phyloP scores from a whole-genome alignment of 2,888 invertebrate species.

The Chromoteleia sp. region DNA sequence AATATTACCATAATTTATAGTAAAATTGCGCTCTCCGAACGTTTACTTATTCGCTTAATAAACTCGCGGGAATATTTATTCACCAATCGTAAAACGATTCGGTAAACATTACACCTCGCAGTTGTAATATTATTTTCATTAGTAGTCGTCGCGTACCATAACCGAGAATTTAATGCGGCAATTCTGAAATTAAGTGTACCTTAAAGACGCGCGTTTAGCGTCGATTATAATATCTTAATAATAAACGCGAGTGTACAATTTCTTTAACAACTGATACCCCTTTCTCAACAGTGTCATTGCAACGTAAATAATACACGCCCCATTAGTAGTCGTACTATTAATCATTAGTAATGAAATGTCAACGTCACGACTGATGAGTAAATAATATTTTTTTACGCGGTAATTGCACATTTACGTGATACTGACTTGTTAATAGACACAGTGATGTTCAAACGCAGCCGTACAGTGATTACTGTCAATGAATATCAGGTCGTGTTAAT shows the following conservation, averaged over 20 bases:
- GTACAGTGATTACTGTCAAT: slow-evolving; percentile 61
- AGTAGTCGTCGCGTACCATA: slow-evolving; percentile 18
- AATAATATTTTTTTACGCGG: slow-evolving; percentile 61
- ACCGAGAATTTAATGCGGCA: slow-evolving; percentile 32
- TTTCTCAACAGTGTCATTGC: slow-evolving; percentile 44
- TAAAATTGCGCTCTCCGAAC: slow-evolving; percentile 20
- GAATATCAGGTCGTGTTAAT: slow-evolving; percentile 50
- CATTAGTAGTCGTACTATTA: slow-evolving; percentile 57
- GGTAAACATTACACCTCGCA: slow-evolving; percentile 19
- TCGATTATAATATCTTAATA: slow-evolving; percentile 56
- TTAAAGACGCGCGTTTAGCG: slow-evolving; percentile 34
- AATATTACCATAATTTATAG: slow-evolving; percentile 44
- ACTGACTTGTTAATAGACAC: slow-evolving; percentile 59
- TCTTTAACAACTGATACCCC: slow-evolving; percentile 28
- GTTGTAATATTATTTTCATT: slow-evolving; percentile 50
- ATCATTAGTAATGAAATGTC: slow-evolving; percentile 68
- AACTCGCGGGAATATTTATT: slow-evolving; percentile 35
- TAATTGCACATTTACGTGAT: slow-evolving; percentile 59
- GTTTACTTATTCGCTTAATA: slow-evolving; percentile 54
- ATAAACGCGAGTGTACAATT: background rate
- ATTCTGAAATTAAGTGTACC: slow-evolving; percentile 28
- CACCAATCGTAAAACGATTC: slow-evolving; percentile 21
- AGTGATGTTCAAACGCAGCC: slow-evolving; percentile 34
- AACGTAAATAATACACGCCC: slow-evolving; percentile 22
- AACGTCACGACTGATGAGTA: slow-evolving; percentile 51